Evolutionary conservation across 2,113 vertebrate genomes (phyloP), one percentile per base, ranked within the genome.

Genomic region (Pomatorhinus ruficollis): DNA sequence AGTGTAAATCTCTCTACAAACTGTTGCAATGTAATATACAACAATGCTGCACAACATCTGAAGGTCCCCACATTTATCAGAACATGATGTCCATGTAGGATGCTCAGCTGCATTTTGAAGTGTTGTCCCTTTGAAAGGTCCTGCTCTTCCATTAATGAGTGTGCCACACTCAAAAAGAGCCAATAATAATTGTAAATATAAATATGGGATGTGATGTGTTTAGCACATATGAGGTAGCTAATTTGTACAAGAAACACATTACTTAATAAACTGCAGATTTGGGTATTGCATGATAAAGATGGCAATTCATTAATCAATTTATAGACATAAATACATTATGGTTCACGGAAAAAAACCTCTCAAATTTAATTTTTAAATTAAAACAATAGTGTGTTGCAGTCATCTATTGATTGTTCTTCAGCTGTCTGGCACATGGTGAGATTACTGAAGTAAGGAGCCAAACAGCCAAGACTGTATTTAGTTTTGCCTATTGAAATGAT

Each of bases 271-370:
- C 85, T 98, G 97, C 91, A 95, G 81, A 91, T 78, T 89, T 82
- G 25, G 53, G 53, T 95, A 77, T 91, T 97, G 69, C 53, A 59
- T 97, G 97, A 98, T 98, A 97, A 98, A 98, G 96, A 98, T 97
- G 97, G 89, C 87, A 97, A 98, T 94, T 88, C 95, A 98, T 99
- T 98, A 97, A 98, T 99, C 98, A 98, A 97, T 97, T 97, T 98
- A 97, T 94, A 97, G 95, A 96, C 96, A 96, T 92, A 98, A 98
- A 98, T 97, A 95, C 65, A 97, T 96, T 97, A 97, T 93, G 97
- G 89, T 97, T 95, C 37, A 93, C 97, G 95, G 3, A 25, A 33
- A 98, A 97, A 74, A 47, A 71, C 95, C 15, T 4, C 95, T 98
- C 96, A 88, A 77, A 95, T 96, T 90, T 93, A 95, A 20, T 60